These are phyloP conservation scores for Lissocephala sabroskyi DNA, from an alignment of 2,888 invertebrate genomes.

Conservation along the genomic window DNA sequence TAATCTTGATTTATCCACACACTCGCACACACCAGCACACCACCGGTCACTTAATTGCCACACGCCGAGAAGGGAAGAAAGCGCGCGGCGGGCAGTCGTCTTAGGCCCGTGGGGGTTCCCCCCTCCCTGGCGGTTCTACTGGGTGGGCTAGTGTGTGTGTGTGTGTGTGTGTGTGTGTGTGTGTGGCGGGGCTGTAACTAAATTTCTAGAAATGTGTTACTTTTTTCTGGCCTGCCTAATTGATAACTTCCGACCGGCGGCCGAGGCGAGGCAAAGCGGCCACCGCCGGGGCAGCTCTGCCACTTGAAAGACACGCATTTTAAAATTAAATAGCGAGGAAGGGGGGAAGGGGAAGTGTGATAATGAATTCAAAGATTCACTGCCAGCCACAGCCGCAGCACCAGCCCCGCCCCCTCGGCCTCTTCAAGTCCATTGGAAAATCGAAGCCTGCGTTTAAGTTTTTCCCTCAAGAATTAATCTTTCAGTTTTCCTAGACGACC, in stretches of 20 bases:
- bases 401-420: too few relatives aligned
- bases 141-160: constrained; percentile 10
- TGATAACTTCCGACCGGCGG: constrained; percentile 57
- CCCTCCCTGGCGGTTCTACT: too few relatives aligned
- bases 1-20: constrained; percentile 54
- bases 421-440: too few relatives aligned
- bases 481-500: too few relatives aligned
- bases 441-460: too few relatives aligned
- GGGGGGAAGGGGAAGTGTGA: constrained; percentile 30
- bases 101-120: too few relatives aligned
- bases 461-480: too few relatives aligned
- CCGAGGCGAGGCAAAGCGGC: too few relatives aligned
- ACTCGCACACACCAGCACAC: constrained; percentile 15
- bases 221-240: constrained; percentile 61
- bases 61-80: too few relatives aligned
- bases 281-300: constrained; percentile 18
- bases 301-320: constrained; percentile 22
- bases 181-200: too few relatives aligned
- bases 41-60: constrained; percentile 47
- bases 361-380: constrained; percentile 67
- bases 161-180: constrained; percentile 22
- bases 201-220: constrained; percentile 64
- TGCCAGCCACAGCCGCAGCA: too few relatives aligned
- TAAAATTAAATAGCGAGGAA: neutral
- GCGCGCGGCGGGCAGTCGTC: too few relatives aligned